Conservation (phyloP, 1,140 invertebrate species). For the Lepidotrigona ventralis region DNA sequence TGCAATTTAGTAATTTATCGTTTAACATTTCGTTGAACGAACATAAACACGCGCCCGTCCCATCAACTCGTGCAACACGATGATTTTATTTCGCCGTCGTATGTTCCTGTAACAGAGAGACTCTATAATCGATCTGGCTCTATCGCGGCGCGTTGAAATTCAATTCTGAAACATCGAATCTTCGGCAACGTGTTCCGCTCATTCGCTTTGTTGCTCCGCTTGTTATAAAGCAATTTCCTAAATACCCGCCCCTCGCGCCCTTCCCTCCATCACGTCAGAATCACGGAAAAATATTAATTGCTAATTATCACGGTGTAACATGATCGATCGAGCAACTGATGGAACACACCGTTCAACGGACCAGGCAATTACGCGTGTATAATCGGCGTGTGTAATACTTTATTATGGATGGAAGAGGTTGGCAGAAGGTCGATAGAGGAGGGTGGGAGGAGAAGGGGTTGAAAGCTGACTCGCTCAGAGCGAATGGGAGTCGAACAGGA, state of each 20-base stretch:
- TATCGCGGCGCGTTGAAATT: background rate
- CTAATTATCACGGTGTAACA: background rate
- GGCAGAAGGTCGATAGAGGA: conserved; percentile 48
- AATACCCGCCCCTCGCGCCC: background rate
- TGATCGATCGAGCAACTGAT: background rate
- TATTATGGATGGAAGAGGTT: conserved; percentile 26
- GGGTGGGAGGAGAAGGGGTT: conserved; percentile 33
- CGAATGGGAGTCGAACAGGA: conserved; percentile 22
- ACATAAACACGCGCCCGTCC: too few relatives aligned
- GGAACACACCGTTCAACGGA: background rate
- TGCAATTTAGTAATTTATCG: too few relatives aligned
- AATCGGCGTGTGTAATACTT: conserved; percentile 14
- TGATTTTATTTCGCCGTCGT: too few relatives aligned
- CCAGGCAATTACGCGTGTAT: background rate
- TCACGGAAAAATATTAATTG: background rate
- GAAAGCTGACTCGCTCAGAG: conserved; percentile 51
- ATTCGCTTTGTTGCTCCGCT: background rate
- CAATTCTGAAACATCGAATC: background rate
- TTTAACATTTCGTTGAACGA: too few relatives aligned
- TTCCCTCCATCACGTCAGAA: background rate
- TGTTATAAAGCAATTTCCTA: background rate
- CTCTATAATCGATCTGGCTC: too few relatives aligned
- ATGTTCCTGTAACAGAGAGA: too few relatives aligned
- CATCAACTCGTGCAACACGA: too few relatives aligned
- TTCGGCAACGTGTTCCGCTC: background rate